Evolutionary conservation across 2,888 invertebrate genomes (phyloP).

Genomic region (Pherbina coryleti): DNA sequence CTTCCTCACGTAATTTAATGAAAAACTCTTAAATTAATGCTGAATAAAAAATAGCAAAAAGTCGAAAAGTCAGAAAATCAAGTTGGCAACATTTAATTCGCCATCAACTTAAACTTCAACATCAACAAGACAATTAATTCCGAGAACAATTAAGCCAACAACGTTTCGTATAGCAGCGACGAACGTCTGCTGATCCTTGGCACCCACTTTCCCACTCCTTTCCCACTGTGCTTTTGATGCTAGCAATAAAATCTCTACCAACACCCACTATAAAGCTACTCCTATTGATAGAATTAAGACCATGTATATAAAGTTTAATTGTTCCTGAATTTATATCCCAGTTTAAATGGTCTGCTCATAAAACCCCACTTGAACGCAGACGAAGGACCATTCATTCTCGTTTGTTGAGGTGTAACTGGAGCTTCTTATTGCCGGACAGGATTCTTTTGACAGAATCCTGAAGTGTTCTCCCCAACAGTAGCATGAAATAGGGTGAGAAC

Average conservation of each 20-base stretch:
- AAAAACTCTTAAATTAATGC: no score
- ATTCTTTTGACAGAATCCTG: no score
- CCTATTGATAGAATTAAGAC: constrained; percentile 29
- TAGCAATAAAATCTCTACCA: background rate
- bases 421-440: background rate
- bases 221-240: no score
- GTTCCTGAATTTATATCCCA: constrained; percentile 27
- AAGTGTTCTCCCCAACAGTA: background rate
- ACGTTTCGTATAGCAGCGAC: background rate
- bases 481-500: background rate
- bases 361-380: background rate
- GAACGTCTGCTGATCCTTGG: background rate
- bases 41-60: no score
- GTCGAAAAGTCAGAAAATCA: background rate
- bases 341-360: background rate
- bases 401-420: constrained; percentile 3
- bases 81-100: background rate
- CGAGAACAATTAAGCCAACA: constrained; percentile 12
- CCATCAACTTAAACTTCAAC: constrained; percentile 5
- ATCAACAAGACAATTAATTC: constrained; percentile 11
- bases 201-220: no score
- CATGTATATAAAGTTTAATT: constrained; percentile 34
- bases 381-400: background rate
- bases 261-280: background rate
- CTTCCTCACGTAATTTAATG: background rate